A percentile compares a stretch with the other conserved stretches of the same genome.
These are phyloP conservation scores for Drosophila longiperda DNA, from an alignment of 2,888 invertebrate species.

Conservation along the genomic window DNA sequence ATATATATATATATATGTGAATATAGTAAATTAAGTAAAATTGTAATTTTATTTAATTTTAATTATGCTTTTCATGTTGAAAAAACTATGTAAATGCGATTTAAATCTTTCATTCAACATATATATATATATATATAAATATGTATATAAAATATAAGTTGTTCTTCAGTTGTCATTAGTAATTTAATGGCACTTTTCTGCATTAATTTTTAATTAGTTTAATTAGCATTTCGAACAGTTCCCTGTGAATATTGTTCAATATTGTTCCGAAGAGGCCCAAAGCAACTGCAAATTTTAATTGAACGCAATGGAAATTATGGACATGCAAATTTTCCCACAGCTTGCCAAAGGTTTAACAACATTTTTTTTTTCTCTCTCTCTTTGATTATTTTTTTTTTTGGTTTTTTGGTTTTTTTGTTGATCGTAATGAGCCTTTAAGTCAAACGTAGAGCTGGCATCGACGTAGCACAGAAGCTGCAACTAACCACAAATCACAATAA, in stretches of 20 bases:
- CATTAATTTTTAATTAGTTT: neutral
- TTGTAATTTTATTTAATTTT: too few relatives aligned
- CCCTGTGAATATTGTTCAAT: slow-evolving; percentile 58
- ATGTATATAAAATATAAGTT: neutral
- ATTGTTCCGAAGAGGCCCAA: slow-evolving; percentile 44
- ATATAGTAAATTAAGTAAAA: too few relatives aligned
- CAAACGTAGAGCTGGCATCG: slow-evolving; percentile 75
- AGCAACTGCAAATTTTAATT: slow-evolving; percentile 59
- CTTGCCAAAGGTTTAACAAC: slow-evolving; percentile 68
- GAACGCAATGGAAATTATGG: slow-evolving; percentile 72
- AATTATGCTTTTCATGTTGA: too few relatives aligned
- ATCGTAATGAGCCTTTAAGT: slow-evolving; percentile 75
- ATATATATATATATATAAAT: neutral
- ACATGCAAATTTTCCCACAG: slow-evolving; percentile 73
- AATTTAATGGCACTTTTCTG: neutral
- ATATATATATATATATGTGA: neutral
- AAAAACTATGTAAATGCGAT: too few relatives aligned
- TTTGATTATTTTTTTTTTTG: slow-evolving; percentile 6
- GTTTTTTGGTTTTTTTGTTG: slow-evolving; percentile 15
- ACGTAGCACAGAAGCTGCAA: slow-evolving; percentile 78
- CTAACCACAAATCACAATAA: slow-evolving; percentile 77
- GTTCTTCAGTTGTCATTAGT: too few relatives aligned
- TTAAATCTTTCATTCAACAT: too few relatives aligned
- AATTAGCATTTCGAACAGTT: slow-evolving; percentile 20
- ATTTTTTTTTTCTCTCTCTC: neutral